Base-by-base conservation (phyloP, 2,113 vertebrate species). In the Catagonus wagneri region DNA sequence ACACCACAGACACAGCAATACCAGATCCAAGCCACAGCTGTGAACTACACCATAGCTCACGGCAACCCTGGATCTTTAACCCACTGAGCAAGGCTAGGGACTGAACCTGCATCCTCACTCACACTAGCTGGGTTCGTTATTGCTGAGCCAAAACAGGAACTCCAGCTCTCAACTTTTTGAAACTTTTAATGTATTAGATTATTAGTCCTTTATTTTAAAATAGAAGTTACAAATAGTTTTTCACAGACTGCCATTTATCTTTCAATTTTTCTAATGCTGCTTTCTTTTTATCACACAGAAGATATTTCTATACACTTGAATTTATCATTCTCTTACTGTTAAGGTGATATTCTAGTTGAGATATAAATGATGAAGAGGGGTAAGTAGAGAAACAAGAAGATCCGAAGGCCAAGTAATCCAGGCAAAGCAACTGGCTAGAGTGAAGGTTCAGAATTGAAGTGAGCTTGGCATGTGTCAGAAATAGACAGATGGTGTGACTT, bases 311-410 rank as follows among this genome's bases (percentile, higher is more conserved):
- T 32, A 81, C 27, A 17, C 9, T 71, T 3, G 27, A 63, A 88
- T 66, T 74, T 95, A 81, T 75, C 56, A 69, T n/a, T 95, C 12
- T 44, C 22, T 74, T 72, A 74, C 32, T 86, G 72, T 80, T 74
- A 88, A 75, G 61, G 36, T 60, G 23, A 81, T n/a, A 16, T n/a
- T 92, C 6, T 65, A 87, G 22, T 19, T 52, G 79, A 81, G 58
- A 91, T 1, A 79, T 7, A 86, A 86, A 80, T 7, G 20, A 91
- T 23, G 56, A 44, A 66, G 54, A 39, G 6, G 22, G 13, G 6
- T 20, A 71, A 79, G 19, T 75, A 66, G 20, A 39, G 9, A 75
- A 95, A 14, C 13, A 92, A 12, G 66, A 87, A 32, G 66, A 61
- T 52, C 13, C 61, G 44, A 76, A 76, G 54, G 39, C 36, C 90